Percentiles rank a stretch among this genome's conserved stretches.
phyloP scores from a whole-genome alignment of 2,113 vertebrate genomes.

The Ornithorhynchus anatinus region DNA sequence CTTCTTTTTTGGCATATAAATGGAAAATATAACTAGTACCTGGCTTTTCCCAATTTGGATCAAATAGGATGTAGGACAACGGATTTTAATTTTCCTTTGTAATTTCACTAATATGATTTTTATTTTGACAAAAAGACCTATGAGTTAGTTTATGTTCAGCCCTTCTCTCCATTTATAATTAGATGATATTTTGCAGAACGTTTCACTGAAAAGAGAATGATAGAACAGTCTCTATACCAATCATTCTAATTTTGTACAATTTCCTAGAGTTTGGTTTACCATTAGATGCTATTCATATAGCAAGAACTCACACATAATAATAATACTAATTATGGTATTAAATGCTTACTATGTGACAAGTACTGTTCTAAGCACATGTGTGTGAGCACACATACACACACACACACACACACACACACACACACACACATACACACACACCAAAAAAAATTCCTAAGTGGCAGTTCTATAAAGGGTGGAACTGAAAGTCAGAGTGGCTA shows the following conservation, averaged over 20 bases:
- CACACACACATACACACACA: too few relatives aligned
- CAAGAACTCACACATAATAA: too few relatives aligned
- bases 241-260: neutral
- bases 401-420: too few relatives aligned
- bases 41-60: neutral
- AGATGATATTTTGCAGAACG: neutral
- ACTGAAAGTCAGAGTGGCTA: too few relatives aligned
- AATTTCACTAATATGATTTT: neutral
- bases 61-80: neutral
- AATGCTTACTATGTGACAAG: too few relatives aligned
- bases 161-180: neutral
- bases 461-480: too few relatives aligned
- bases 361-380: too few relatives aligned
- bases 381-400: too few relatives aligned
- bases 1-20: neutral
- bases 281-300: neutral
- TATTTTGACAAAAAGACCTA: neutral
- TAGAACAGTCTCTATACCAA: slow-evolving; percentile 2
- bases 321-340: too few relatives aligned
- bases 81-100: neutral
- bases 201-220: neutral
- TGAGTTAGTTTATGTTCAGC: neutral
- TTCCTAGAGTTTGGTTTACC: neutral
- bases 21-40: neutral
- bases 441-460: too few relatives aligned